Evolutionary conservation across 2,113 vertebrate species (phyloP).

Genomic region (Hippocampus zosterae): DNA sequence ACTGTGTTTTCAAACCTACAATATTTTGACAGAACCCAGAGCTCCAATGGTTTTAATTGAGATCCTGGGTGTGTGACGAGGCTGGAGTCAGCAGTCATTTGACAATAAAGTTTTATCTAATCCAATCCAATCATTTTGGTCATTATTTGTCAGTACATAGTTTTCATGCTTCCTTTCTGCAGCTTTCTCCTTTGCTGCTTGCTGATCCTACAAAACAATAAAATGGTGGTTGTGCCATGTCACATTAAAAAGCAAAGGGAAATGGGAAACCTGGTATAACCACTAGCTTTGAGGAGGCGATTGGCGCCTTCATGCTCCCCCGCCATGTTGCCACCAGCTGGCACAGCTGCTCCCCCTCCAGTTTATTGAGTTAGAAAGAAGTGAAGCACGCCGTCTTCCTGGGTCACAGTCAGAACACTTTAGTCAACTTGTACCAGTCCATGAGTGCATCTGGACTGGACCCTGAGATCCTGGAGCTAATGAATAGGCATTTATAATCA

Average conservation of each 20-base stretch:
- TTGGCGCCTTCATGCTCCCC: not conserved
- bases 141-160: not conserved
- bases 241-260: not conserved
- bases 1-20: not conserved
- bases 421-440: not conserved
- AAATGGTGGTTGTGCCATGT: not conserved
- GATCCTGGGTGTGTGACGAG: not conserved
- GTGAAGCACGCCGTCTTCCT: not conserved
- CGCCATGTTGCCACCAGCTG: not conserved
- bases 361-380: slow-evolving; percentile 6
- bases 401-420: not conserved
- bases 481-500: not conserved
- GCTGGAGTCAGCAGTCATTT: not conserved
- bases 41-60: not conserved
- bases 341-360: not conserved
- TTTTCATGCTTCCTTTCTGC: not conserved
- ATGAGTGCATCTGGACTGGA: not conserved
- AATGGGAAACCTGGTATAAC: not conserved
- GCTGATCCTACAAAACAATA: not conserved
- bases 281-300: not conserved
- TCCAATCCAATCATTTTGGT: not conserved
- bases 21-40: not conserved
- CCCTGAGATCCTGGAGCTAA: not conserved
- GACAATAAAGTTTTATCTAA: no score
- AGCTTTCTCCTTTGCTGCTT: not conserved